These are phyloP conservation scores for Agrenia bidenticulata DNA, from an alignment of 2,888 invertebrate species.

Conservation along the genomic window DNA sequence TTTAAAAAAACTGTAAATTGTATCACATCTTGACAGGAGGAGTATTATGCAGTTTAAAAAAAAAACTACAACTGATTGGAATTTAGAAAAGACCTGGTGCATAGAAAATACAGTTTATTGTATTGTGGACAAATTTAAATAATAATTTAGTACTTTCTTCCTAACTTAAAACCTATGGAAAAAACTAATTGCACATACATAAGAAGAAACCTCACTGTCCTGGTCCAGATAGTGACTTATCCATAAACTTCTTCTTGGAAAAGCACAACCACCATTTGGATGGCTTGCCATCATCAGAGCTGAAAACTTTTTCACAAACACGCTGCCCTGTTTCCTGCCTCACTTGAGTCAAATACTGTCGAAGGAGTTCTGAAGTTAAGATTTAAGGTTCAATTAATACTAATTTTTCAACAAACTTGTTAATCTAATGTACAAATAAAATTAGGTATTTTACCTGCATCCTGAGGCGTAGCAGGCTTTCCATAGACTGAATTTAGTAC, in stretches of 20 bases:
- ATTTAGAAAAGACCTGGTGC: no score
- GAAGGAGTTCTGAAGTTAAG: constrained; percentile 71
- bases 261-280: constrained; percentile 99
- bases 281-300: constrained; percentile 86
- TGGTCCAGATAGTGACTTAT: constrained; percentile 89
- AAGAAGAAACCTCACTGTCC: no score
- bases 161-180: no score
- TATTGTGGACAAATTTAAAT: no score
- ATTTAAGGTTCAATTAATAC: constrained; percentile 1
- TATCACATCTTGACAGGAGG: no score
- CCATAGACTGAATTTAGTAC: constrained; percentile 94
- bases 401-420: constrained; percentile 5
- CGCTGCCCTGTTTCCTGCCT: constrained; percentile 92
- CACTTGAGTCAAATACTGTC: constrained; percentile 89
- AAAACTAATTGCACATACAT: no score
- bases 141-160: no score
- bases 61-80: no score
- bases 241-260: constrained; percentile 99
- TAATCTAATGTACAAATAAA: no score
- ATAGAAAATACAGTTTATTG: no score
- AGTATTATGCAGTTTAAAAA: no score
- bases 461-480: constrained; percentile 73
- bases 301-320: constrained; percentile 89
- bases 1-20: no score
- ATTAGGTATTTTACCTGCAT: constrained; percentile 74